Conservation (phyloP, 2,888 invertebrate species). For the Neelides folsomi region DNA sequence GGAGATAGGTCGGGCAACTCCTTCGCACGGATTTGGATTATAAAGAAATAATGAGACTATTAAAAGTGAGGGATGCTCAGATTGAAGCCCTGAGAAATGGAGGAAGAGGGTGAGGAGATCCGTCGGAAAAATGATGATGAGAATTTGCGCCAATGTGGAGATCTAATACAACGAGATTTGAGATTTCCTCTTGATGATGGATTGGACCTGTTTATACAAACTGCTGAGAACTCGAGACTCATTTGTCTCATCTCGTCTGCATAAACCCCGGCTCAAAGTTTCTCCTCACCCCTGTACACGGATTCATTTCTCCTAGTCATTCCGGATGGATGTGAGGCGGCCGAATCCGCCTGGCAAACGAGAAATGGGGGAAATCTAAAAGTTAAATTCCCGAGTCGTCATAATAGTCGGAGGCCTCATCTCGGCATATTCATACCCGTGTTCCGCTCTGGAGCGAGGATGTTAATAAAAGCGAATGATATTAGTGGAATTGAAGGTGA, state of each 20-base stretch:
- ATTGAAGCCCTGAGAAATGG: background rate
- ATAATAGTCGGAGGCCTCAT: no score
- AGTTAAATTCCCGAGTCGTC: no score
- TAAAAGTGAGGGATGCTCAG: slow-evolving; percentile 1
- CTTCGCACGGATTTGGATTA: background rate
- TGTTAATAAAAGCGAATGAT: no score
- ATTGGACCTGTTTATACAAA: slow-evolving; percentile 30
- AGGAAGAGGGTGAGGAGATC: background rate
- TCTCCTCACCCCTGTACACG: slow-evolving; percentile 1
- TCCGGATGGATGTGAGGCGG: no score
- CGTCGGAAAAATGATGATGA: background rate
- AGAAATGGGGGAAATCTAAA: background rate
- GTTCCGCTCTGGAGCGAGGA: no score
- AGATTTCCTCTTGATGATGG: slow-evolving; percentile 22
- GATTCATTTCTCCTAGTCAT: slow-evolving; percentile 1
- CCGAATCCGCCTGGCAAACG: no score
- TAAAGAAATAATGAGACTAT: background rate
- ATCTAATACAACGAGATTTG: slow-evolving; percentile 13
- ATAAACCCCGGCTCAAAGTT: slow-evolving; percentile 8
- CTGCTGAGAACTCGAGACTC: slow-evolving; percentile 26
- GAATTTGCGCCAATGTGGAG: background rate
- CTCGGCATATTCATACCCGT: no score
- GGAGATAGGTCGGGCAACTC: background rate
- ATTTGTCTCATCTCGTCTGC: slow-evolving; percentile 23
- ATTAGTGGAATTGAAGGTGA: no score